Evolutionary conservation across 2,113 vertebrate species (phyloP).

Genomic region (Leptosomus discolor): DNA sequence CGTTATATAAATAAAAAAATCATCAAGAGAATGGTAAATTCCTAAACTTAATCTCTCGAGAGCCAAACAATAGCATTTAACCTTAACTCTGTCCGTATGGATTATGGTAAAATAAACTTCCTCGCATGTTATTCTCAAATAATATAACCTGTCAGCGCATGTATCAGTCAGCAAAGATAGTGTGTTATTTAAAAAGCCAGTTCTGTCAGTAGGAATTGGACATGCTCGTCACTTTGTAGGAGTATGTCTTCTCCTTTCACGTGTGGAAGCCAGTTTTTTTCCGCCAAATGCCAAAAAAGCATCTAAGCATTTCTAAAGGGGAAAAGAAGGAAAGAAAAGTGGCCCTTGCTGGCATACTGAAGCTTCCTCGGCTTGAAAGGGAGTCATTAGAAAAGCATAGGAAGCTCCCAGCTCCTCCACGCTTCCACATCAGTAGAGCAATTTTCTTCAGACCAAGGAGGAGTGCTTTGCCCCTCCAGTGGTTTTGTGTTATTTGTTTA

Average conservation of each 20-base stretch:
- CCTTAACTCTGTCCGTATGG: neutral
- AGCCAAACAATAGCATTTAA: conserved; percentile 15
- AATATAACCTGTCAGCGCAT: neutral
- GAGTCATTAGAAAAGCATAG: neutral
- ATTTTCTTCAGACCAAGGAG: neutral
- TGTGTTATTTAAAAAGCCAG: neutral
- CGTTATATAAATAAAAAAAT: neutral
- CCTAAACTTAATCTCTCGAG: neutral
- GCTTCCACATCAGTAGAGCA: neutral
- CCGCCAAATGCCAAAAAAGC: neutral
- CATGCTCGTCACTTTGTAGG: neutral
- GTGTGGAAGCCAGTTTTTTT: neutral
- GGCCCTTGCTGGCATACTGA: neutral
- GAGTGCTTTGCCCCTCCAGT: neutral
- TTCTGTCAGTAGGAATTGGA: neutral
- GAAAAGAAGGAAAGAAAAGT: neutral
- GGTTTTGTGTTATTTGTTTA: neutral
- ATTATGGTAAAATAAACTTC: conserved; percentile 39
- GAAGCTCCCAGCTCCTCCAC: neutral
- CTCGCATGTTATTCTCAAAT: neutral
- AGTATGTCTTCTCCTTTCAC: neutral
- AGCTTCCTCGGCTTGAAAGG: neutral
- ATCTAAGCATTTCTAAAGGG: neutral
- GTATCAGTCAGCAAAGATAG: neutral
- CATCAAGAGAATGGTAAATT: neutral